Base-by-base conservation (phyloP, 2,888 invertebrate genomes). In the Lasioglossum zephyrum region DNA sequence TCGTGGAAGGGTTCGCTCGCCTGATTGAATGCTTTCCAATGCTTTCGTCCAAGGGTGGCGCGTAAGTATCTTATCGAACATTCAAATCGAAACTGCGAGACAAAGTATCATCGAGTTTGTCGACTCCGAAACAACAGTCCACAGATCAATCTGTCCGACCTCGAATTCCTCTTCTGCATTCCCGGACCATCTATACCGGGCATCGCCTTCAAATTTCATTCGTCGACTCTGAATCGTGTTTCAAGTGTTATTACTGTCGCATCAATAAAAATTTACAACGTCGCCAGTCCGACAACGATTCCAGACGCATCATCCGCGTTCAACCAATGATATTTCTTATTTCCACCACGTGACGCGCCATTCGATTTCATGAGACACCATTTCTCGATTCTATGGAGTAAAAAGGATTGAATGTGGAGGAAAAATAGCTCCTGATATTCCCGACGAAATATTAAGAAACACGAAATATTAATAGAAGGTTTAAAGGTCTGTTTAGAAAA, bases 231-330 rank as follows among this genome's bases (percentile, higher is more conserved):
- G 77, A 85, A 90, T 85, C 81, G 83, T 60, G 31, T 89, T 88
- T 90, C 83, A 90, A 90, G 80, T 85, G 80, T 90, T 84, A 76
- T 80, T 89, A 85, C 78, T 78, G 63, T 81, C 74, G 78, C 78
- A 47, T 79, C 79, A 80, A 90, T 86, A 69, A 76, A 72, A 78
- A 69, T 72, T 76, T 49, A 36, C 63, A 73, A 77, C 81, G 80
- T 81, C 66, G 85, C 73, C 77, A 18, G 49, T 72, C 76, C 70
- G 44, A 78, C 57, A 44, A 66, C 39, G 41, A 36, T 73, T 72
- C 13, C 69, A 63, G n/a, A 53, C 75, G 39, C 26, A 11, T 39
- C n/a, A 41, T 41, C 22, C 53, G 36, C 22, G 36, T 66, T 18
- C 63, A 36, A 18, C 73, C 31, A 31, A n/a, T n/a, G n/a, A 41